Evolutionary conservation across 1,140 invertebrate species (phyloP), one percentile per base, ranked within the genome.

Genomic region (Calephelis virginiensis): DNA sequence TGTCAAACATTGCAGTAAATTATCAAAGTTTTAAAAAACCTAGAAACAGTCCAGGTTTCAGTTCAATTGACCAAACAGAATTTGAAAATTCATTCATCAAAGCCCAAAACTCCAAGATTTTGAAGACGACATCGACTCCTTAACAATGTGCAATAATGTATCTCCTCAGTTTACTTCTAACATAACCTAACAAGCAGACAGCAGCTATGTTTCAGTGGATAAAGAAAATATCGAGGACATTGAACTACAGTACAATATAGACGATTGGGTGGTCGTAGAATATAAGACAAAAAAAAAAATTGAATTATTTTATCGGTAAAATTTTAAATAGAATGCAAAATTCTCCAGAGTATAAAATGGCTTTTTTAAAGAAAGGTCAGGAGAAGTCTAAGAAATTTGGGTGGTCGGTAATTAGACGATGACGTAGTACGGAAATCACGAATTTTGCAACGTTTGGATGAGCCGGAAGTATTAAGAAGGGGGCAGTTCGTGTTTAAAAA

Each of bases 311-410:
- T 8, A 50, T 53, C 8, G 14, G 14, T 53, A 28, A 53, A 53
- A 53, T 53, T 9, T 3, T 17, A 53, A 10, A 53, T 53, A 53
- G 8, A 17, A 53, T 53, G 49, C 8, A 10, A 8, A 53, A 13
- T 53, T 9, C 49, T 9, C 14, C 17, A 10, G 49, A 53, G 8
- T 50, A 50, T 50, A 50, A 50, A 50, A 50, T 50, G 13, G 8
- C 13, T 50, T 50, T 50, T 50, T 50, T 50, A 50, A 50, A 9
- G 8, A 50, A 50, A 50, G 49, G 13, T 7, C 49, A 50, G 49
- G 49, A 13, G 2, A 50, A 50, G 14, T 50, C 49, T 3, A 17
- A 8, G 49, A 50, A 50, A 50, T 50, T 50, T 50, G 8, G 49
- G 1, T 50, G 49, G 49, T 13, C 14, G 8, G 13, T 50, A 9